These are phyloP conservation scores for Anthoscopus minutus DNA, from an alignment of 2,113 vertebrate species.

Conservation along the genomic window DNA sequence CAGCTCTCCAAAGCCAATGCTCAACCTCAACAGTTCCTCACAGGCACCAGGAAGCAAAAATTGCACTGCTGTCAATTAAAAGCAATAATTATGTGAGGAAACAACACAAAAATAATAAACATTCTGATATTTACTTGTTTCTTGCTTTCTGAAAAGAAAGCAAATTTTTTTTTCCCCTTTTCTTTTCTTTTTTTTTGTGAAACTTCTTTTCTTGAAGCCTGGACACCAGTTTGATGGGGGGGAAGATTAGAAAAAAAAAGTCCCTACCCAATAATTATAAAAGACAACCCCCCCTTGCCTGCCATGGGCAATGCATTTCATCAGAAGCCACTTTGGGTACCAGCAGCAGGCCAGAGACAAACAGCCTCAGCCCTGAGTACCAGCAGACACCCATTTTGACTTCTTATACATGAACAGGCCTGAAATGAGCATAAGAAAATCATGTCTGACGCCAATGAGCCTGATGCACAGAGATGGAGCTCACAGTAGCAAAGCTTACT, in stretches of 20 bases:
- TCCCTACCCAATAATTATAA: neutral
- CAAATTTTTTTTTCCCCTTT: neutral
- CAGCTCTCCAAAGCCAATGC: neutral
- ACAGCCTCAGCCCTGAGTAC: neutral
- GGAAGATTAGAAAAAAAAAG: neutral
- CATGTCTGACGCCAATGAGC: accelerated
- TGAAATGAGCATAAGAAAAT: neutral
- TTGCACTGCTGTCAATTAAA: neutral
- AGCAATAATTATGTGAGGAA: neutral
- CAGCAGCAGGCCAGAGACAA: neutral
- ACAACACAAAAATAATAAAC: neutral
- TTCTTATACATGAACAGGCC: neutral
- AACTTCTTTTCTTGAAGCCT: neutral
- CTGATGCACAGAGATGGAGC: neutral
- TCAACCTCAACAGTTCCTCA: neutral
- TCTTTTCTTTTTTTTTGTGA: neutral
- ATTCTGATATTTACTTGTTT: neutral
- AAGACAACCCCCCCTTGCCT: accelerated
- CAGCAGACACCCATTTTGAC: neutral
- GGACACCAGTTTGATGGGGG: too few species aligned
- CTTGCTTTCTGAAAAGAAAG: neutral
- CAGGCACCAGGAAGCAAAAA: neutral
- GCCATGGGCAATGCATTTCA: neutral
- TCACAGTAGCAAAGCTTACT: neutral
- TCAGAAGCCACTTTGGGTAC: neutral